phyloP scores from a whole-genome alignment of 2,888 invertebrate species.

The Argynnis bischoffii region DNA sequence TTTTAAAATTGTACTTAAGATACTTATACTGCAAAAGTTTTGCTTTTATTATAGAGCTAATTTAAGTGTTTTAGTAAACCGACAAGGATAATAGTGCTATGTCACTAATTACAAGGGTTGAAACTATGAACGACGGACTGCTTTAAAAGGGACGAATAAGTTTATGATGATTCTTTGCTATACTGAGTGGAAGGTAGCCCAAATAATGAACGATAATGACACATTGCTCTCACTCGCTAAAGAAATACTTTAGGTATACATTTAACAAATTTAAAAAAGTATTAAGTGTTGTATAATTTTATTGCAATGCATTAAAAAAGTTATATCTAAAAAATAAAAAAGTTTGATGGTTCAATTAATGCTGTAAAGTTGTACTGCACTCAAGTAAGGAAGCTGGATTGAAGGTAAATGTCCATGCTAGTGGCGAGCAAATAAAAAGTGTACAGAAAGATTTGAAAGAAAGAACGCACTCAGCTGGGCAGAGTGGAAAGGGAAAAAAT shows the following conservation, averaged over 20 bases:
- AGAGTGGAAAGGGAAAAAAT: slow-evolving; percentile 63
- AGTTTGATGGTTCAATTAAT: background rate
- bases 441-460: slow-evolving; percentile 55
- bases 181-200: slow-evolving; percentile 54
- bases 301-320: no score
- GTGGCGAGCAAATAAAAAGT: slow-evolving; percentile 65
- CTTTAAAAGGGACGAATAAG: slow-evolving; percentile 66
- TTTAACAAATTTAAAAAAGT: no score
- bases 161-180: slow-evolving; percentile 68
- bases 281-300: no score
- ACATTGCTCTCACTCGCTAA: slow-evolving; percentile 68
- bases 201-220: slow-evolving; percentile 47
- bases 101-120: slow-evolving; percentile 67
- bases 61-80: slow-evolving; percentile 11
- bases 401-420: slow-evolving; percentile 66
- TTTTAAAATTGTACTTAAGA: slow-evolving; percentile 49
- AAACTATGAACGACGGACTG: slow-evolving; percentile 56
- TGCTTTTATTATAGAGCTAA: slow-evolving; percentile 2
- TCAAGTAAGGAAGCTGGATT: slow-evolving; percentile 42
- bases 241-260: slow-evolving; percentile 42
- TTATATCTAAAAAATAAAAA: no score
- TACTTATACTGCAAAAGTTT: no score
- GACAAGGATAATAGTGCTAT: slow-evolving; percentile 45
- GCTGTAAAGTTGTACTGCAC: slow-evolving; percentile 16
- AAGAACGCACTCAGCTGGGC: slow-evolving; percentile 66